Percentiles rank a stretch among this genome's conserved stretches.
These are phyloP conservation scores for Patiria miniata DNA, from an alignment of 35 echinoderm and acorn worm species.

Conservation along the genomic window DNA sequence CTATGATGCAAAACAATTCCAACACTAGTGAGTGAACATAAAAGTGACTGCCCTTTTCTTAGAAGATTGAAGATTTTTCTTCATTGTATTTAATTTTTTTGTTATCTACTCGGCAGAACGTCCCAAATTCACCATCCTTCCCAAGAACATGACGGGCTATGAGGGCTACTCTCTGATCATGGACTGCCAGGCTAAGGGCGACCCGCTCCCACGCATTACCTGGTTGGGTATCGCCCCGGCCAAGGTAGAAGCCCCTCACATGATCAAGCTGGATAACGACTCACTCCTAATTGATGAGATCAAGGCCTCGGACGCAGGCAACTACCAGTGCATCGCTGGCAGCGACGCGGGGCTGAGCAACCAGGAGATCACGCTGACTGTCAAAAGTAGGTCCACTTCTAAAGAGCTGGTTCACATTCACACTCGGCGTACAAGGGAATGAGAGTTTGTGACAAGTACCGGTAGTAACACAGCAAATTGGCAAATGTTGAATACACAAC, in stretches of 20 bases:
- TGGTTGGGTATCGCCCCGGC: slow-evolving; percentile 52
- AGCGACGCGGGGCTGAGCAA: slow-evolving; percentile 83
- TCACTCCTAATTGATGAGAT: slow-evolving; percentile 62
- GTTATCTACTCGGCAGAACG: slow-evolving; percentile 55
- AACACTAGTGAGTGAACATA: too few species aligned
- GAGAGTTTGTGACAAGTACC: too few species aligned
- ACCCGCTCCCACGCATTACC: slow-evolving; percentile 70
- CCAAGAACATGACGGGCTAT: slow-evolving; percentile 62
- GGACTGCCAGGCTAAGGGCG: slow-evolving; percentile 82
- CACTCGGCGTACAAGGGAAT: too few species aligned
- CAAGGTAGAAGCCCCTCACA: neutral
- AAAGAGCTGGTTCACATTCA: too few species aligned
- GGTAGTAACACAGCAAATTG: too few species aligned
- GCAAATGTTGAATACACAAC: too few species aligned
- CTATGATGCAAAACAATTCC: too few species aligned
- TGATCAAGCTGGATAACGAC: slow-evolving; percentile 48
- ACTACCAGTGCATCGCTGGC: slow-evolving; percentile 86
- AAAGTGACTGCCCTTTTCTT: too few species aligned
- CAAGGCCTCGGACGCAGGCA: slow-evolving; percentile 66
- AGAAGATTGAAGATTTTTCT: too few species aligned
- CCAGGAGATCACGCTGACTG: slow-evolving; percentile 59
- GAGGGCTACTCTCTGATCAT: slow-evolving; percentile 67
- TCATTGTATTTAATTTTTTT: too few species aligned
- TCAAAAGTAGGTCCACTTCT: slow-evolving; percentile 67
- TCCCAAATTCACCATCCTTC: slow-evolving; percentile 78